A percentile compares a stretch with the other conserved stretches of the same genome.
Conservation (phyloP, 2,888 invertebrate species). For the Schrankia costaestrigalis region DNA sequence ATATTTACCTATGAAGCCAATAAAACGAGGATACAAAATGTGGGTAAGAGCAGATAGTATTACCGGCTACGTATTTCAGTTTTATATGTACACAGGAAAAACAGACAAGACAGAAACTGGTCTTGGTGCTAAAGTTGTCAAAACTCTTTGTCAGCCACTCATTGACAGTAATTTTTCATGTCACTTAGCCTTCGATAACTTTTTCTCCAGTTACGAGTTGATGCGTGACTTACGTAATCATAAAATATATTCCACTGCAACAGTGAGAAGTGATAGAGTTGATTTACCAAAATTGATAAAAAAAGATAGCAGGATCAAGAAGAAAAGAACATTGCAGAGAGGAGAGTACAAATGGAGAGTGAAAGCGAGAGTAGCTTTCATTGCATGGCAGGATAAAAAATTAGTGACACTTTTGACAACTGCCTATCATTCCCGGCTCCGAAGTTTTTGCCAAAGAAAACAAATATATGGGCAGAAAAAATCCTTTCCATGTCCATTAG, state of each 20-base stretch:
- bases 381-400: conserved; percentile 2
- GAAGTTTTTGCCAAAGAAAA: not conserved
- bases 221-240: not conserved
- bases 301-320: not conserved
- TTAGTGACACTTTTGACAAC: conserved; percentile 2
- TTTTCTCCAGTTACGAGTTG: not conserved
- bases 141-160: not conserved
- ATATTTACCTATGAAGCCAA: not conserved
- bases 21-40: not conserved
- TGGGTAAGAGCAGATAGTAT: not conserved
- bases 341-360: conserved; percentile 1
- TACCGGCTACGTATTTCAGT: no score
- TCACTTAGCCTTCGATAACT: conserved; percentile 1
- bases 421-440: conserved; percentile 1
- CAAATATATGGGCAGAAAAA: not conserved
- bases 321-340: not conserved
- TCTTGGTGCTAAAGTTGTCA: not conserved
- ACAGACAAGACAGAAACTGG: not conserved
- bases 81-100: not conserved
- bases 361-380: conserved; percentile 2
- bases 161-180: conserved; percentile 1
- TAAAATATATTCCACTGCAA: not conserved
- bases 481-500: not conserved
- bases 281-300: not conserved
- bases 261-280: not conserved